Conservation (phyloP, 2,113 vertebrate species). For the Bolborhynchus lineola region DNA sequence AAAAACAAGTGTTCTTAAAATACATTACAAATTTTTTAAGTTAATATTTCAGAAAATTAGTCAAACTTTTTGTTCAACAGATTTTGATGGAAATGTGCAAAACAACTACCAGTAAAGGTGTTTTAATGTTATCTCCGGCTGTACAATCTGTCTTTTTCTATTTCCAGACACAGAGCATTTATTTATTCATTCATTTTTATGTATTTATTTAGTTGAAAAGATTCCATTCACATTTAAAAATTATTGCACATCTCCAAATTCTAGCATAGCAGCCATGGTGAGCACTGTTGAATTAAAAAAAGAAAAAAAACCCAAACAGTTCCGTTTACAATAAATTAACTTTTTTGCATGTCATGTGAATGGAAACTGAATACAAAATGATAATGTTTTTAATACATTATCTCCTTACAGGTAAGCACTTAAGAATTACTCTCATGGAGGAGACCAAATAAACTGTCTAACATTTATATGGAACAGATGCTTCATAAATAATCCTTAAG, state of each 20-base stretch:
- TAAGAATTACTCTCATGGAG: background rate
- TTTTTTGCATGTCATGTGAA: background rate
- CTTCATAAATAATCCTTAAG: background rate
- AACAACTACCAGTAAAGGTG: background rate
- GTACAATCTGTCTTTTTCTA: background rate
- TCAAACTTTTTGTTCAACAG: background rate
- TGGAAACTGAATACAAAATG: background rate
- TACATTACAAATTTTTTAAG: background rate
- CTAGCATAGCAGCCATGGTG: background rate
- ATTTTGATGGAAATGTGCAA: background rate
- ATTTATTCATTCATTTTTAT: background rate
- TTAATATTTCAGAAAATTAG: constrained; percentile 12
- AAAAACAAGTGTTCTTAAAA: background rate
- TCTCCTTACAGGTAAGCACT: background rate
- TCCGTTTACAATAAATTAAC: background rate
- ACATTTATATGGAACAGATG: background rate
- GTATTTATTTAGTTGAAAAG: background rate
- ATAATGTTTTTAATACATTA: background rate
- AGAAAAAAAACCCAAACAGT: background rate
- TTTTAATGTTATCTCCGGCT: background rate
- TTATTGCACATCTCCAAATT: background rate
- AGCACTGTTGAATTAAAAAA: background rate
- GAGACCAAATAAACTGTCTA: background rate
- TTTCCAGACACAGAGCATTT: background rate
- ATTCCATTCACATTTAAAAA: background rate